A percentile compares a stretch with the other conserved stretches of the same genome.
Conservation (phyloP, 2,888 invertebrate genomes). For the Mylabris sibirica region DNA sequence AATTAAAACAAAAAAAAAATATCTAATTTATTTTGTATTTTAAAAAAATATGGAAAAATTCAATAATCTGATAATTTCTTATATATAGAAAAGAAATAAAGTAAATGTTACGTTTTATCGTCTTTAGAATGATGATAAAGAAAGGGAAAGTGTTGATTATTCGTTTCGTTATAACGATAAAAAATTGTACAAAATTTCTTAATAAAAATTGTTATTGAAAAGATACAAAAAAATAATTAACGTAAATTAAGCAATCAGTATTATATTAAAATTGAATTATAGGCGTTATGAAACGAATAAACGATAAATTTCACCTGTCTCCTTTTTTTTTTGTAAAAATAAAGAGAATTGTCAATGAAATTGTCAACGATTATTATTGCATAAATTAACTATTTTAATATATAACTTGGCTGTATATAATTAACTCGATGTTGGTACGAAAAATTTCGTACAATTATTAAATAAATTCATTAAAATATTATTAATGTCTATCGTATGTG, state of each 20-base stretch:
- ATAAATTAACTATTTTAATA: conserved; percentile 60
- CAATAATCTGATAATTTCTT: not conserved
- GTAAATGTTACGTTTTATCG: not conserved
- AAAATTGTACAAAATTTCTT: conserved; percentile 55
- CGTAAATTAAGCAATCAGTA: conserved; percentile 52
- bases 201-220: conserved; percentile 47
- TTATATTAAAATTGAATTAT: conserved; percentile 45
- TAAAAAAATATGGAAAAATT: not conserved
- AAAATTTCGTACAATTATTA: conserved; percentile 58
- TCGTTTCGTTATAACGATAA: conserved; percentile 47
- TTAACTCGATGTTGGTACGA: conserved; percentile 61
- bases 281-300: conserved; percentile 45
- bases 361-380: conserved; percentile 53
- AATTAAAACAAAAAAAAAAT: not conserved
- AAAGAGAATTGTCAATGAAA: conserved; percentile 49
- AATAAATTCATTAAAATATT: conserved; percentile 43
- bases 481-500: too few species aligned
- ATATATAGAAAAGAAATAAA: not conserved
- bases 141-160: conserved; percentile 42
- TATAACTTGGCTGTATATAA: conserved; percentile 61
- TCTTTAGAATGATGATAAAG: not conserved
- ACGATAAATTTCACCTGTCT: conserved; percentile 29
- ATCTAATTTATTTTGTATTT: conserved; percentile 5
- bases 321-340: conserved; percentile 38
- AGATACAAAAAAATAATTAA: conserved; percentile 45